These are phyloP conservation scores for Ectemnius continuus DNA, from an alignment of 2,888 invertebrate species.

Conservation along the genomic window DNA sequence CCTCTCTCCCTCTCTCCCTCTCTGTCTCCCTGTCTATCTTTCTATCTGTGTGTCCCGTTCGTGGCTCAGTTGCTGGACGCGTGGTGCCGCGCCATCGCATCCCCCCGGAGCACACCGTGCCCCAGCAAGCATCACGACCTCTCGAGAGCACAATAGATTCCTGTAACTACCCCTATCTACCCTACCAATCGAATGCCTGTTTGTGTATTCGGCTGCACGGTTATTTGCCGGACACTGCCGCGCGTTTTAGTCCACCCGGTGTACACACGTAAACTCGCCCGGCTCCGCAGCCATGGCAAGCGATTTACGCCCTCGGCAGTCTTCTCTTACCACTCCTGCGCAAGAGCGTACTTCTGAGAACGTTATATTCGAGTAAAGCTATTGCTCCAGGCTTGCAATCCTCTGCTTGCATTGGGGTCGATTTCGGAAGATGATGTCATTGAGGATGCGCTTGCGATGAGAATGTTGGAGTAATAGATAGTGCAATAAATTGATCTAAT, in stretches of 20 bases:
- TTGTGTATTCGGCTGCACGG: slow-evolving; percentile 72
- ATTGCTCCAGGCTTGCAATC: too few relatives aligned
- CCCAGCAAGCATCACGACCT: slow-evolving; percentile 41
- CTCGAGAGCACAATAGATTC: slow-evolving; percentile 71
- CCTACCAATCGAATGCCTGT: slow-evolving; percentile 70
- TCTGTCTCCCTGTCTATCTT: slow-evolving; percentile 13
- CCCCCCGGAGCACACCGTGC: slow-evolving; percentile 19
- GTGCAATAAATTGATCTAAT: too few relatives aligned
- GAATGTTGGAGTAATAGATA: too few relatives aligned
- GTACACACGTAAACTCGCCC: not conserved
- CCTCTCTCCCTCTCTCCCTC: slow-evolving; percentile 12
- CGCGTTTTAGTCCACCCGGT: slow-evolving; percentile 23
- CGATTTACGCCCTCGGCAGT: slow-evolving; percentile 5
- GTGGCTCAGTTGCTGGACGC: not conserved
- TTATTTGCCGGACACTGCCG: slow-evolving; percentile 69
- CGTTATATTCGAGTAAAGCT: too few relatives aligned
- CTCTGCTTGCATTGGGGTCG: too few relatives aligned
- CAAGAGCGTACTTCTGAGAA: too few relatives aligned
- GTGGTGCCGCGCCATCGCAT: slow-evolving; percentile 23
- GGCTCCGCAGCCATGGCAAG: not conserved
- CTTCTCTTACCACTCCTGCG: too few relatives aligned
- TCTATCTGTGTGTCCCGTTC: slow-evolving; percentile 4
- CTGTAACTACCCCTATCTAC: slow-evolving; percentile 71
- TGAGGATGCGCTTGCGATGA: too few relatives aligned
- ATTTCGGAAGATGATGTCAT: too few relatives aligned